Percentiles rank a stretch among this genome's conserved stretches.
phyloP scores from a whole-genome alignment of 2,888 invertebrate species.

The Steromphala cineraria region DNA sequence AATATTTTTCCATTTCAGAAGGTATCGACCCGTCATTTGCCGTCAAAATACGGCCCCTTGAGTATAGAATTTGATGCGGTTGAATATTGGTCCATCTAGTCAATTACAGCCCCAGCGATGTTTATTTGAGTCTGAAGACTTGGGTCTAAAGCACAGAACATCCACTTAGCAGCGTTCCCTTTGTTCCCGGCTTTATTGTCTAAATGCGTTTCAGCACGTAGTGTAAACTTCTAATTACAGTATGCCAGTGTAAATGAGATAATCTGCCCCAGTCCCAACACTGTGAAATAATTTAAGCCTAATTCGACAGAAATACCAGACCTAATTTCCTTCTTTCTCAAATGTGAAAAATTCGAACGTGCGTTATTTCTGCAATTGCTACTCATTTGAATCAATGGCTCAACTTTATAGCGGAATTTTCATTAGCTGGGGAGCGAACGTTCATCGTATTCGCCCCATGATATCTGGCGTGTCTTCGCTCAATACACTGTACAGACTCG shows the following conservation, averaged over 20 bases:
- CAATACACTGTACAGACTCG: background rate
- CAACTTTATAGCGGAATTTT: constrained; percentile 28
- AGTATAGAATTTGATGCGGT: constrained; percentile 7
- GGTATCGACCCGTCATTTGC: constrained; percentile 17
- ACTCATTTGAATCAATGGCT: constrained; percentile 27
- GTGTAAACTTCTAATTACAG: constrained; percentile 37
- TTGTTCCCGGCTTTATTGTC: constrained; percentile 11
- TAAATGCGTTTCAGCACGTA: constrained; percentile 30
- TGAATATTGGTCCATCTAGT: background rate
- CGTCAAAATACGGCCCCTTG: constrained; percentile 8
- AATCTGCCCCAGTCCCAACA: constrained; percentile 26
- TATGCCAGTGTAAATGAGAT: constrained; percentile 34
- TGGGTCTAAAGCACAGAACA: background rate
- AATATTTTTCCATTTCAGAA: constrained; percentile 17
- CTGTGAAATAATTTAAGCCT: constrained; percentile 38
- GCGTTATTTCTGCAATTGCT: constrained; percentile 32
- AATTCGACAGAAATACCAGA: constrained; percentile 38
- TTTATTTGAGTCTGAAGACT: constrained; percentile 17
- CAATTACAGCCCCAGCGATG: constrained; percentile 9
- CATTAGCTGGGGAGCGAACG: constrained; percentile 20
- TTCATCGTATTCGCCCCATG: background rate
- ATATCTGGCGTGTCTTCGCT: background rate
- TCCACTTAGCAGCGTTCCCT: background rate
- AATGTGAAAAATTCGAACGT: constrained; percentile 28
- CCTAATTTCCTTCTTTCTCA: constrained; percentile 33